Base-by-base conservation (phyloP, 2,888 invertebrate genomes). In the Phania funesta region DNA sequence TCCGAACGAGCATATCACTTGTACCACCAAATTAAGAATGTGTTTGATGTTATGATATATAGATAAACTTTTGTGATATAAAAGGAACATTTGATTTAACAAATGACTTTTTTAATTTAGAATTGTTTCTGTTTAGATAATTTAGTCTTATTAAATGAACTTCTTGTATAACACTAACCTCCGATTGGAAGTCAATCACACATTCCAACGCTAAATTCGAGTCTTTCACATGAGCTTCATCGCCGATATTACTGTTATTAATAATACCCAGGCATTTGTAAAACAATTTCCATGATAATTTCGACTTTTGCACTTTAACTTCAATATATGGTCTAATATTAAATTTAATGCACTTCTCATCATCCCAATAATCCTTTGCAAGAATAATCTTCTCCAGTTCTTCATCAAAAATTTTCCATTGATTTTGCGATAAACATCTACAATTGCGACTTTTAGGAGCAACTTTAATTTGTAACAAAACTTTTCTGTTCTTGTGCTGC, bases 401-500 rank as follows among this genome's bases (percentile, higher is more conserved):
- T 22, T 54, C 26, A 13, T 82, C 82, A 13, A 82, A 82, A 22
- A 3, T 13, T 8, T 35, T 38, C 78, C 82, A 78, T 35, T 82
- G 78, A 1, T 78, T 58, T 9, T 44, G 32, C n/a, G 74, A 65
- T 22, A 82, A 52, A 22, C 13, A 54, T 65, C 74, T 74, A 60
- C 74, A 82, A 38, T 70, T 26, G 0, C 8, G 13, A 3, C 58
- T 44, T 46, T 52, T 52, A 8, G 24, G 24, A 35, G 44, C 11
- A 20, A 74, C 50, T 64, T 77, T 77, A 11, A 82, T 70, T 38
- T 75, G 78, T 8, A 78, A 82, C 9, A 82, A 58, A 1, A 82
- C 22, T 26, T 29, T 65, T 46, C 46, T 75, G 22, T 52, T 60
- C 24, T 75, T 54, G 9, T 64, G 46, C 82, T 82, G 54, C 1